Conservation (phyloP, 2,888 invertebrate species). For the Phyto melanocephala region DNA sequence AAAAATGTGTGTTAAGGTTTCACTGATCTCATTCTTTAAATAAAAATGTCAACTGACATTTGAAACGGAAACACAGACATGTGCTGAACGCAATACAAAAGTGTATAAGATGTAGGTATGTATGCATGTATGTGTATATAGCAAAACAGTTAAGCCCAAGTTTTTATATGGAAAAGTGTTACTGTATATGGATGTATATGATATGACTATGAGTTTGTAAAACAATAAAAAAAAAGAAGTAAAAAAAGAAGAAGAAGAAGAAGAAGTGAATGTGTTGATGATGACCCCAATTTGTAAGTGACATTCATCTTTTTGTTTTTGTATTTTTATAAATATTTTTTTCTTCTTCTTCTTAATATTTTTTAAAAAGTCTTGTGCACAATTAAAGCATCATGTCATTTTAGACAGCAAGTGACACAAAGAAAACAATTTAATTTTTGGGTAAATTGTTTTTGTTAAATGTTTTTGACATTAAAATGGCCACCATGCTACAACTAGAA, state of each 20-base stretch:
- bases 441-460: neutral
- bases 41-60: conserved; percentile 60
- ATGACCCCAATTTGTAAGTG: conserved; percentile 60
- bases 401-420: neutral
- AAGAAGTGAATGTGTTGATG: conserved; percentile 32
- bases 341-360: neutral
- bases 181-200: no score
- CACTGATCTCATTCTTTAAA: no score
- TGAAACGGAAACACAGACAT: conserved; percentile 49
- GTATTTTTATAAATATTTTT: neutral
- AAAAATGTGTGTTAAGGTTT: no score
- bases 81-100: conserved; percentile 47
- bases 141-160: no score
- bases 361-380: neutral
- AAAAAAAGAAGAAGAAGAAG: neutral
- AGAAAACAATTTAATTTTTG: conserved; percentile 5
- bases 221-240: no score
- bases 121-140: neutral
- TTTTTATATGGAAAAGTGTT: no score
- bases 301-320: conserved; percentile 14
- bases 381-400: conserved; percentile 19
- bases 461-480: conserved; percentile 4
- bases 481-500: neutral
- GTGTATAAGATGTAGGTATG: neutral
- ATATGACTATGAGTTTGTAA: no score